phyloP scores from a whole-genome alignment of 2,797 vertebrate species.

The Podarcis lilfordi region DNA sequence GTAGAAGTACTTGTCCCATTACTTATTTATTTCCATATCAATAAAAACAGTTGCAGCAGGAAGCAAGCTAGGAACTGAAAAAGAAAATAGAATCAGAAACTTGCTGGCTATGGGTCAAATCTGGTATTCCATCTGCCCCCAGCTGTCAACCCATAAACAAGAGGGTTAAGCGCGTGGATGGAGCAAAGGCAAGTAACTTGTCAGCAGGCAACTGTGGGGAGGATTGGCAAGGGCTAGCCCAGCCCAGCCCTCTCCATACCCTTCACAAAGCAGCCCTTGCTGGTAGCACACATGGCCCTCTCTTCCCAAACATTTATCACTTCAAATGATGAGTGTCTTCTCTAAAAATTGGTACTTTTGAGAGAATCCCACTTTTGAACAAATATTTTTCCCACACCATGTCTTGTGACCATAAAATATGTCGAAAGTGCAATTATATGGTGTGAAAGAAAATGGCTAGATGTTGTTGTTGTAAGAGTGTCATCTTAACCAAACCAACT shows the following conservation, averaged over 20 bases:
- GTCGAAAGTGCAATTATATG: not conserved
- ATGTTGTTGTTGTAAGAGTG: not conserved
- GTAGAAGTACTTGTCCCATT: constrained; percentile 39
- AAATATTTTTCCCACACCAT: not conserved
- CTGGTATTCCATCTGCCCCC: not conserved
- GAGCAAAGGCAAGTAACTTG: no score
- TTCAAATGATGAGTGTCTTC: not conserved
- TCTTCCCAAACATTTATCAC: not conserved
- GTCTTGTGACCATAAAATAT: constrained; percentile 31
- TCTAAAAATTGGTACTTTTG: constrained; percentile 29
- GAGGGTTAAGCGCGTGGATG: not conserved
- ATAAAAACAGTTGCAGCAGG: constrained; percentile 49
- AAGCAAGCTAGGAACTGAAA: constrained; percentile 28
- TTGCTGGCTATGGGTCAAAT: not conserved
- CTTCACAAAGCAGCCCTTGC: not conserved
- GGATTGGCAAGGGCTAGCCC: not conserved
- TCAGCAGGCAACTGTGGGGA: not conserved
- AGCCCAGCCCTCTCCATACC: not conserved
- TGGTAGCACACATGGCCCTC: not conserved
- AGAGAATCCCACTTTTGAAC: constrained; percentile 10
- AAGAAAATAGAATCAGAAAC: not conserved
- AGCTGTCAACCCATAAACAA: not conserved
- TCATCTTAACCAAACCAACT: not conserved
- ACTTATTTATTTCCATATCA: constrained; percentile 41
- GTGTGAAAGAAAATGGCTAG: not conserved